Evolutionary conservation across 2,888 invertebrate genomes (phyloP), one percentile per base, ranked within the genome.

Genomic region (Rotaria macrura): DNA sequence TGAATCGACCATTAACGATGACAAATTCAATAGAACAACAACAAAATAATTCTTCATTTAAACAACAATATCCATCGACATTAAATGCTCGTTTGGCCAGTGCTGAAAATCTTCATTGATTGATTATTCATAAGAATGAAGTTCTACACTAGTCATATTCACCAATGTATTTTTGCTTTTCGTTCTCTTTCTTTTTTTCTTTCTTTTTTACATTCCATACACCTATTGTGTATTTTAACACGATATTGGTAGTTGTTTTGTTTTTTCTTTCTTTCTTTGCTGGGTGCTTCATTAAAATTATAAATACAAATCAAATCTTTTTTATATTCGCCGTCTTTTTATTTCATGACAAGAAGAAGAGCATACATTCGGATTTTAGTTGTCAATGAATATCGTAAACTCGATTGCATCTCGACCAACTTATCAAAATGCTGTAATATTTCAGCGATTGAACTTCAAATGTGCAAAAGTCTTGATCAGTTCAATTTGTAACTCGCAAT

Each of bases 91-190:
- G 65, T 34, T 20, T 65, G 65, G 14, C 65, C 65, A 65, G 65
- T 65, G 65, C 65, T 65, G 65, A 65, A 65, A 65, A 65, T 65
- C 34, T 65, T 65, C 65, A 65, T 65, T 65, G 34, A 65, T 65
- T 65, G 34, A 65, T 20, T 65, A 34, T 34, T 65, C 6, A 65
- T 20, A 65, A 9, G 34, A 65, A 65, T 65, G 65, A 65, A 65
- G 65, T 65, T 65, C 38, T 65, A 65, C 65, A 65, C 65, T 65
- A 65, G 65, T 65, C 65, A 65, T 20, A 65, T 7, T 5, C 6
- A 54, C 25, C 9, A 54, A 25, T 25, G 9, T 54, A 23, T 54
- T 54, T 54, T 54, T 7, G 12, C 17, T 65, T 4, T 10, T 0
- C n/a, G n/a, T n/a, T 47, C 47, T 47, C 47, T 3, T 14, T 47